Percentiles rank a stretch among this genome's conserved stretches.
phyloP scores from a whole-genome alignment of 2,797 vertebrate genomes.

The Melanotaenia nigrans region DNA sequence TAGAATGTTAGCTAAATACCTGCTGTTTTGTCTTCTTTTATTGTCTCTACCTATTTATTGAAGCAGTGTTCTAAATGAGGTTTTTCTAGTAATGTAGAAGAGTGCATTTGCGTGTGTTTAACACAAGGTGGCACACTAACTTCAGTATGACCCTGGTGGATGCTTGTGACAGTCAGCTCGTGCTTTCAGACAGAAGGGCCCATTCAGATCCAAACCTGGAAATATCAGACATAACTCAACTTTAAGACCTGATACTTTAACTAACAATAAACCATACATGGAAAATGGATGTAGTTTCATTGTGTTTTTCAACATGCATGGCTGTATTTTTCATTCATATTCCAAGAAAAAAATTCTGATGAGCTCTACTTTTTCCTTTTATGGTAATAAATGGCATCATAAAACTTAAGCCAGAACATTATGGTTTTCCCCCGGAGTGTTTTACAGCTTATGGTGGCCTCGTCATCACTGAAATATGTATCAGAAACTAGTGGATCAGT shows the following conservation, averaged over 20 bases:
- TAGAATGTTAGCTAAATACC: background rate
- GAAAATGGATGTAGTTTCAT: background rate
- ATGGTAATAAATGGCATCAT: slow-evolving; percentile 57
- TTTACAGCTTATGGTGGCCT: slow-evolving; percentile 42
- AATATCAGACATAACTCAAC: background rate
- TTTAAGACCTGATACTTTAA: background rate
- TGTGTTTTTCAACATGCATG: too few species aligned
- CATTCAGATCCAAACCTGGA: background rate
- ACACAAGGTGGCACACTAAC: slow-evolving; percentile 54
- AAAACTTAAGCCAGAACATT: slow-evolving; percentile 16
- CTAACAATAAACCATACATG: background rate
- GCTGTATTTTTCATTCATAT: background rate
- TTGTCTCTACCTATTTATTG: background rate
- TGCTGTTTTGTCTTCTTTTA: background rate
- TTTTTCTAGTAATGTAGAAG: background rate
- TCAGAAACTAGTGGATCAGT: slow-evolving; percentile 25
- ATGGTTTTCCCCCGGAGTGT: slow-evolving; percentile 34
- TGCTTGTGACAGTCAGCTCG: background rate
- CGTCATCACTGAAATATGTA: slow-evolving; percentile 65
- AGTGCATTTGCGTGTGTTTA: background rate
- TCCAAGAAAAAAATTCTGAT: slow-evolving; percentile 16
- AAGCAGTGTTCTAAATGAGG: background rate
- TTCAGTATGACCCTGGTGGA: background rate
- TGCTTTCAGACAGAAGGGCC: background rate
- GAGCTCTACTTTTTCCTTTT: slow-evolving; percentile 56